phyloP scores from a whole-genome alignment of 2,113 vertebrate species.

The Excalfactoria chinensis region DNA sequence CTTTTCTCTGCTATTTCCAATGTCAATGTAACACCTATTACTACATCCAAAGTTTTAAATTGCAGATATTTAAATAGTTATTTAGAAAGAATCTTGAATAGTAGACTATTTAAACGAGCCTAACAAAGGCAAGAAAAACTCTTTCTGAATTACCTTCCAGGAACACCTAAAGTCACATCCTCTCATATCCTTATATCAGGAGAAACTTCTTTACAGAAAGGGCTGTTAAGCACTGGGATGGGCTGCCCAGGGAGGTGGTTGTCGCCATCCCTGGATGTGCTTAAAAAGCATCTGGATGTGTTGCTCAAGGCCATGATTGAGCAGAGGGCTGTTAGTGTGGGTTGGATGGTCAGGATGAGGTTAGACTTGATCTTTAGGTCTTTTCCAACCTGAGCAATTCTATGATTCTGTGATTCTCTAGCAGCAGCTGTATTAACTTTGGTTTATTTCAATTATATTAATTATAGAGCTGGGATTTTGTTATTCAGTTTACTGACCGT shows the following conservation, averaged over 20 bases:
- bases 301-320: no score
- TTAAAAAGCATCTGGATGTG: no score
- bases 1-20: neutral
- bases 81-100: neutral
- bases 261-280: no score
- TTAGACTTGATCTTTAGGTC: no score
- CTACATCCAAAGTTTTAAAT: neutral
- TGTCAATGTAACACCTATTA: neutral
- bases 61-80: neutral
- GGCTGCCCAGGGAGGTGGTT: no score
- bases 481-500: slow-evolving; percentile 81
- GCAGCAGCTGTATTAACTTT: neutral
- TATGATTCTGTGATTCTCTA: no score
- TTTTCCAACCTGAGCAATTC: no score
- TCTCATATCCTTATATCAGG: neutral
- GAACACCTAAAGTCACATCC: neutral
- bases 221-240: no score
- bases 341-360: no score
- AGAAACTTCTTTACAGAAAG: no score
- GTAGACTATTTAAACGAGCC: neutral
- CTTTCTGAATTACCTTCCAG: neutral
- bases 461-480: neutral
- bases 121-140: neutral
- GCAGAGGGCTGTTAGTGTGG: no score
- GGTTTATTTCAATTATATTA: neutral